Evolutionary conservation across 2,797 vertebrate genomes (phyloP).

Genomic region (Poecile montanus): DNA sequence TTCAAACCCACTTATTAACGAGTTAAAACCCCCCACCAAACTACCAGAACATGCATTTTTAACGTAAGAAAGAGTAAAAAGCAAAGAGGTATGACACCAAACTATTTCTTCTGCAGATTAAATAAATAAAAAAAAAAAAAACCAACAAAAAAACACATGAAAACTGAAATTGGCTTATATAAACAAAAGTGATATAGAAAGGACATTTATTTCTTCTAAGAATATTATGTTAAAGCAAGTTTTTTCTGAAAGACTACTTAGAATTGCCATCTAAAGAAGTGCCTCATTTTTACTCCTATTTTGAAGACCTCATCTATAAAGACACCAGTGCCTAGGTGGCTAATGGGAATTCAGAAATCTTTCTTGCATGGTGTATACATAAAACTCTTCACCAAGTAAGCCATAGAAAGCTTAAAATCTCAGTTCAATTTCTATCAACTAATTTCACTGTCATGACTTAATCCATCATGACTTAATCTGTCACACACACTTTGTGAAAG

Average conservation of each 20-base stretch:
- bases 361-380: not conserved
- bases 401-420: not conserved
- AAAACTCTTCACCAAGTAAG: not conserved
- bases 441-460: not conserved
- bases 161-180: not conserved
- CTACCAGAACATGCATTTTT: slow-evolving; percentile 3
- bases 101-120: not conserved
- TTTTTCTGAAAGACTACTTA: not conserved
- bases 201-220: not conserved
- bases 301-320: not conserved
- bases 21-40: not conserved
- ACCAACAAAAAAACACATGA: not conserved
- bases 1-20: slow-evolving; percentile 64
- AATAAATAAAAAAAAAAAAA: not conserved
- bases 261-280: not conserved
- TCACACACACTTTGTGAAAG: not conserved
- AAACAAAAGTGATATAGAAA: not conserved
- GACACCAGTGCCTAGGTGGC: not conserved
- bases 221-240: not conserved
- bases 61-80: slow-evolving; percentile 48
- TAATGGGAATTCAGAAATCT: not conserved
- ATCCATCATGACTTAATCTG: not conserved
- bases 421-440: not conserved
- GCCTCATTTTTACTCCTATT: not conserved
- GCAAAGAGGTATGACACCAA: not conserved